A percentile compares a stretch with the other conserved stretches of the same genome.
These are phyloP conservation scores for Dyspetes luteomarginatus DNA, from an alignment of 2,888 invertebrate species.

Conservation along the genomic window DNA sequence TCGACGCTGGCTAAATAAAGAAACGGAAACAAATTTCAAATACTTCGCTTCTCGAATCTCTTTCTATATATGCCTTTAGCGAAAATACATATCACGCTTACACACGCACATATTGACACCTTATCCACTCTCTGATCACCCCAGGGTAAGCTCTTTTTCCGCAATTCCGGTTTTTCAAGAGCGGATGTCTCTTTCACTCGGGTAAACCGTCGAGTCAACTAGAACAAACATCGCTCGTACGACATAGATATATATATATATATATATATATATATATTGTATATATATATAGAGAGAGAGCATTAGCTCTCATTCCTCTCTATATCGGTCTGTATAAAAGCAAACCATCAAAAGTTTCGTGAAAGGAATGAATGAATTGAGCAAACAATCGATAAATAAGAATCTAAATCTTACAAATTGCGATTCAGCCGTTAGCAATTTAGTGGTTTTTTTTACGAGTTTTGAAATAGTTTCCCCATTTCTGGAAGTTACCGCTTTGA, in stretches of 20 bases:
- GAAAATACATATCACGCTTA: background rate
- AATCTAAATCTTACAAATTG: too few relatives aligned
- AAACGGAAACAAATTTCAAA: conserved; percentile 49
- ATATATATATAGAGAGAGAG: too few relatives aligned
- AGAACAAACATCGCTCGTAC: conserved; percentile 43
- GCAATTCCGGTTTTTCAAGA: conserved; percentile 39
- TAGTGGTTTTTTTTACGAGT: too few relatives aligned
- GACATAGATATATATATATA: background rate
- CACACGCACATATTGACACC: background rate
- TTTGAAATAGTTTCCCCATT: too few relatives aligned
- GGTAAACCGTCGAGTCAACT: conserved; percentile 27
- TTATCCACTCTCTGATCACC: conserved; percentile 9
- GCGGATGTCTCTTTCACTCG: conserved; percentile 41
- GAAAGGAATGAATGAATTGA: conserved; percentile 27
- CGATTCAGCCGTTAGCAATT: too few relatives aligned
- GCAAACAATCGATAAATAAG: conserved; percentile 17
- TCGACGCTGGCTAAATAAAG: conserved; percentile 56
- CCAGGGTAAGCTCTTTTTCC: conserved; percentile 38
- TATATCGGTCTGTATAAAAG: too few relatives aligned
- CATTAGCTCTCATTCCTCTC: too few relatives aligned
- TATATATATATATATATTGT: background rate
- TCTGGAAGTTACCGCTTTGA: too few relatives aligned
- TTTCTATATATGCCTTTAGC: conserved; percentile 15
- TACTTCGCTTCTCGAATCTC: conserved; percentile 41
- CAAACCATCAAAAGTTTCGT: conserved; percentile 17